These are phyloP conservation scores for Vombatus ursinus DNA, from an alignment of 2,113 vertebrate genomes.

Conservation along the genomic window DNA sequence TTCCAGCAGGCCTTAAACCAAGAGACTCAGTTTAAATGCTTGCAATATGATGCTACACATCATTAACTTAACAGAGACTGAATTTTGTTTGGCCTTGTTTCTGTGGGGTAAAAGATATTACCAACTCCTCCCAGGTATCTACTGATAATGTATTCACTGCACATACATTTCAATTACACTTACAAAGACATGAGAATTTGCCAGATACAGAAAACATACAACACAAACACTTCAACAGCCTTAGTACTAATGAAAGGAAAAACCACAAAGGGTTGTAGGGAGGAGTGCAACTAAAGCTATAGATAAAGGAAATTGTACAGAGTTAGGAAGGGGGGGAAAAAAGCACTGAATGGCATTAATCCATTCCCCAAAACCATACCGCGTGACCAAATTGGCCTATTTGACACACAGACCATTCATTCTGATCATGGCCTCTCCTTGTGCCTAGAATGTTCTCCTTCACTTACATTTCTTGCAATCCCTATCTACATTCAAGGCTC, in stretches of 20 bases:
- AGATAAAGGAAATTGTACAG: neutral
- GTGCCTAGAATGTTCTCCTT: neutral
- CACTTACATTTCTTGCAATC: neutral
- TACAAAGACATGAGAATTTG: neutral
- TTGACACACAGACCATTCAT: too few relatives aligned
- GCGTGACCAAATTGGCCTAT: neutral
- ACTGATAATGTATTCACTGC: neutral
- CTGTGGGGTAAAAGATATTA: neutral
- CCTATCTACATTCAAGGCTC: neutral
- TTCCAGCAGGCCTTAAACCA: constrained; percentile 84
- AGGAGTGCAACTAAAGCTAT: too few relatives aligned
- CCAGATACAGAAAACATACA: neutral
- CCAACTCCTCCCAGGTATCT: neutral
- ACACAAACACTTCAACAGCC: neutral
- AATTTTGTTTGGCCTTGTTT: neutral
- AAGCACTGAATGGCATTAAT: neutral
- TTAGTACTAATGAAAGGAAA: neutral
- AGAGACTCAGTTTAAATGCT: neutral
- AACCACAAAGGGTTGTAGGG: too few relatives aligned
- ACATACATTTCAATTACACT: neutral
- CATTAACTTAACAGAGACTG: neutral
- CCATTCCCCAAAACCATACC: neutral
- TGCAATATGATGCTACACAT: neutral
- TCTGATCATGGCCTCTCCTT: neutral
- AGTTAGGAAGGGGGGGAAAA: too few relatives aligned